Conservation (phyloP, 2,113 vertebrate genomes). For the Silurus meridionalis region DNA sequence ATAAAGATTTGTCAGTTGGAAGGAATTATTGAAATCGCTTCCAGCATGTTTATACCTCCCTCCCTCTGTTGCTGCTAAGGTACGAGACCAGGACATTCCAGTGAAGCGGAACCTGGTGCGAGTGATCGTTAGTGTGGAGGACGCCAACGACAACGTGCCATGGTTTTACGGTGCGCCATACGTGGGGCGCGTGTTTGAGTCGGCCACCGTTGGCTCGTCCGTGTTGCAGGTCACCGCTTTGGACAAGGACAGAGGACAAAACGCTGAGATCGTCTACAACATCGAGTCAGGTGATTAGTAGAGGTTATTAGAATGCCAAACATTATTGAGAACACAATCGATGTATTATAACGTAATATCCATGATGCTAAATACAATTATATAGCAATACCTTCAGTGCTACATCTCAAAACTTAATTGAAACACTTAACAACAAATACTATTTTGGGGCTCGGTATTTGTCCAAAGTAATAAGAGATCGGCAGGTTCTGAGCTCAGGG, state of each 20-base stretch:
- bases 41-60: not conserved
- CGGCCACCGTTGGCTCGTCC: slow-evolving; percentile 84
- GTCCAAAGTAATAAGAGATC: not conserved
- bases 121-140: slow-evolving; percentile 84
- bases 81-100: slow-evolving; percentile 95
- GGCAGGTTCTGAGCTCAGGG: not conserved
- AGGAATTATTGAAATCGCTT: not conserved
- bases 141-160: slow-evolving; percentile 91
- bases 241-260: slow-evolving; percentile 92
- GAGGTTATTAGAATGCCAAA: not conserved
- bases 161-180: slow-evolving; percentile 91
- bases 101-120: slow-evolving; percentile 93
- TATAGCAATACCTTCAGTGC: not conserved
- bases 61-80: slow-evolving; percentile 66
- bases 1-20: not conserved
- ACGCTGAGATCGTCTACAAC: slow-evolving; percentile 88
- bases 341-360: not conserved
- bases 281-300: slow-evolving; percentile 88
- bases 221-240: slow-evolving; percentile 90
- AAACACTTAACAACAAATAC: no score
- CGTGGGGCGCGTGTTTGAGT: slow-evolving; percentile 86
- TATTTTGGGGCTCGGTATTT: not conserved
- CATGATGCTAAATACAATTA: not conserved
- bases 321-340: not conserved
- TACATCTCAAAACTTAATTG: not conserved